phyloP scores from a whole-genome alignment of 2,888 invertebrate species.

The Habrosyne pyritoides region DNA sequence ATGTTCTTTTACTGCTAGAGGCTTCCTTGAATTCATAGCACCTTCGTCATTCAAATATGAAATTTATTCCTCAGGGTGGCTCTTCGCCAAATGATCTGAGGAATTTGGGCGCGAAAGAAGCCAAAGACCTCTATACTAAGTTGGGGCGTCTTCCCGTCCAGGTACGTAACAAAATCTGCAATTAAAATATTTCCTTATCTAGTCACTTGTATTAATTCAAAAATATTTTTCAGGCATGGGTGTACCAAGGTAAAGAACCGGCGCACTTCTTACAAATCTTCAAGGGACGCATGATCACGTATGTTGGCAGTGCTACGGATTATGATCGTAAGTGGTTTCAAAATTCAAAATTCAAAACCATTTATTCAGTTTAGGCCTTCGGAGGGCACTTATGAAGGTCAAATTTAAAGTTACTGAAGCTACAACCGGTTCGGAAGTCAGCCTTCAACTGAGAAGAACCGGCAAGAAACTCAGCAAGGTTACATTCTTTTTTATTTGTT shows the following conservation, averaged over 20 bases:
- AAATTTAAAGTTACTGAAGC: too few relatives aligned
- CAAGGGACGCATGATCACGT: conserved; percentile 91
- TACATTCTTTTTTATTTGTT: too few relatives aligned
- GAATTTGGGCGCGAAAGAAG: conserved; percentile 86
- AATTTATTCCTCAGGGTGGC: conserved; percentile 83
- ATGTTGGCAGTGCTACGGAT: conserved; percentile 86
- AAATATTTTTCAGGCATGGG: conserved; percentile 83
- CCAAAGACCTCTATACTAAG: conserved; percentile 80
- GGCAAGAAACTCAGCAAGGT: too few relatives aligned
- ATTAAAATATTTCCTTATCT: neutral
- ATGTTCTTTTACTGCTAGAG: too few relatives aligned
- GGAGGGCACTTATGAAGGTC: too few relatives aligned
- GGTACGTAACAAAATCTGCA: conserved; percentile 39
- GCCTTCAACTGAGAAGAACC: too few relatives aligned
- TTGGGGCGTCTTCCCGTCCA: conserved; percentile 79
- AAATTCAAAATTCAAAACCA: neutral
- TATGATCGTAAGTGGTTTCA: conserved; percentile 83
- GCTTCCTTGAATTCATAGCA: too few relatives aligned
- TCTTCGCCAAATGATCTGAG: conserved; percentile 90
- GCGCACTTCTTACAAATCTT: conserved; percentile 96
- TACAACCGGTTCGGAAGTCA: too few relatives aligned
- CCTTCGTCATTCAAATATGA: too few relatives aligned
- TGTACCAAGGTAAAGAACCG: conserved; percentile 95
- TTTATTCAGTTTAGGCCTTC: neutral
- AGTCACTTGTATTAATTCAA: neutral